Conservation (phyloP, 2,797 vertebrate species). For the Eutrigla gurnardus region DNA sequence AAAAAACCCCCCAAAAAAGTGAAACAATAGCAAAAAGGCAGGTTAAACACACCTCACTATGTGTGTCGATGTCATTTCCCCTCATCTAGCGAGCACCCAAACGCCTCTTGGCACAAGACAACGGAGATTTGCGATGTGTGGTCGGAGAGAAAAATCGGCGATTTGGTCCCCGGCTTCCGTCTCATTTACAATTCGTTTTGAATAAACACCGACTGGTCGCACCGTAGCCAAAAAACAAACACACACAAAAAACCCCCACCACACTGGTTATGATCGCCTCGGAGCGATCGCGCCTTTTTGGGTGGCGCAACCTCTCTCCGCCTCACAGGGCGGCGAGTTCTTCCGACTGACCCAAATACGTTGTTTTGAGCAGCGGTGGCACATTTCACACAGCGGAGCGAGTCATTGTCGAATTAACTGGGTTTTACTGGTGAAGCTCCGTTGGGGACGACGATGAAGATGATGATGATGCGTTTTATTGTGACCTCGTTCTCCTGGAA, state of each 20-base stretch:
- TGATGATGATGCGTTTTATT: slow-evolving; percentile 20
- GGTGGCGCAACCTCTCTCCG: slow-evolving; percentile 59
- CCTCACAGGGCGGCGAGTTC: slow-evolving; percentile 55
- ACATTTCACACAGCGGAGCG: slow-evolving; percentile 53
- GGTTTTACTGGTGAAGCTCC: slow-evolving; percentile 43
- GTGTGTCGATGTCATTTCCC: slow-evolving; percentile 32
- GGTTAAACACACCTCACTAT: slow-evolving; percentile 35
- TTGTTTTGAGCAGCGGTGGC: slow-evolving; percentile 63
- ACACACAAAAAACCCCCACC: neutral
- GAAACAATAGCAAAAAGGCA: slow-evolving; percentile 31
- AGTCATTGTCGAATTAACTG: slow-evolving; percentile 49
- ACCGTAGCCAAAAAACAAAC: slow-evolving; percentile 31
- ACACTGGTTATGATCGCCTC: slow-evolving; percentile 46
- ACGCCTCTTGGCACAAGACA: slow-evolving; percentile 60
- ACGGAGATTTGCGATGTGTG: slow-evolving; percentile 52
- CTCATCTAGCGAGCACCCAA: slow-evolving; percentile 41
- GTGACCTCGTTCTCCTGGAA: neutral
- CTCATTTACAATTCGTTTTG: slow-evolving; percentile 60
- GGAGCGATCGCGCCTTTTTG: slow-evolving; percentile 51
- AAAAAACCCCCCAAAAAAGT: slow-evolving; percentile 11
- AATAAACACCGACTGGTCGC: slow-evolving; percentile 34
- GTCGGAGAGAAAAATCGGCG: slow-evolving; percentile 44
- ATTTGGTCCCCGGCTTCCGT: slow-evolving; percentile 41
- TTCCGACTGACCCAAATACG: slow-evolving; percentile 73
- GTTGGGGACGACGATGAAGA: slow-evolving; percentile 1